Evolutionary conservation across 2,888 invertebrate species (phyloP), one percentile per base, ranked within the genome.

Genomic region (Pseudococcus jackbeardsleyi): DNA sequence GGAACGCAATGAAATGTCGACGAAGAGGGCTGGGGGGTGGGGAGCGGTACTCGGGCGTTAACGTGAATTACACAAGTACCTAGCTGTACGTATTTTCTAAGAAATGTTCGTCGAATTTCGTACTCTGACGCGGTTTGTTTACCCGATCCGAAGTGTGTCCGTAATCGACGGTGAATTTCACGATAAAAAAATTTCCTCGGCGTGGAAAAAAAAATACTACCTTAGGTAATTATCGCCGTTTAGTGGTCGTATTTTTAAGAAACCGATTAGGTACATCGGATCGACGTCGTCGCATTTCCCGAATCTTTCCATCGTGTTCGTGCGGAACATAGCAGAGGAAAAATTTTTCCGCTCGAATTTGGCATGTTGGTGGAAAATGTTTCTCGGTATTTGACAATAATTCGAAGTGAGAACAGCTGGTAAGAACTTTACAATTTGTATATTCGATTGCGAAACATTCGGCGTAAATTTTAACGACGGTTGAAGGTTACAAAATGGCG

Each of bases 401-500:
- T 72, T 33, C 22, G 9, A 22, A 19, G 72, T 3, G 72, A 17
- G 72, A 72, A 72, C 72, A 72, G 26, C 72, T 72, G 72, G 33
- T 72, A 72, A 72, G 72, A 72, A 72, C 33, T 72, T 33, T 72
- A 33, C 33, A 17, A 33, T 72, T 72, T 72, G 72, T 33, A 26
- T 12, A 15, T 33, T 33, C 17, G 72, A 72, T 72, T 72, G 17
- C 72, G 26, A 72, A 72, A 72, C 72, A 33, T 17, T 72, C 33
- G 33, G 72, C 17, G 72, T 33, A 33, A 33, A 33, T 72, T 72
- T 72, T 72, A 33, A 33, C 26, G 72, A 72, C 33, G 72, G 72
- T 33, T 72, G 72, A 72, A 72, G 72, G 72, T 72, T 72, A 72
- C 72, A 72, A 33, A 72, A 72, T 72, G 72, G 72, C 72, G 72